Conservation (phyloP, 1,140 invertebrate species). For the Thereuonema tuberculata region DNA sequence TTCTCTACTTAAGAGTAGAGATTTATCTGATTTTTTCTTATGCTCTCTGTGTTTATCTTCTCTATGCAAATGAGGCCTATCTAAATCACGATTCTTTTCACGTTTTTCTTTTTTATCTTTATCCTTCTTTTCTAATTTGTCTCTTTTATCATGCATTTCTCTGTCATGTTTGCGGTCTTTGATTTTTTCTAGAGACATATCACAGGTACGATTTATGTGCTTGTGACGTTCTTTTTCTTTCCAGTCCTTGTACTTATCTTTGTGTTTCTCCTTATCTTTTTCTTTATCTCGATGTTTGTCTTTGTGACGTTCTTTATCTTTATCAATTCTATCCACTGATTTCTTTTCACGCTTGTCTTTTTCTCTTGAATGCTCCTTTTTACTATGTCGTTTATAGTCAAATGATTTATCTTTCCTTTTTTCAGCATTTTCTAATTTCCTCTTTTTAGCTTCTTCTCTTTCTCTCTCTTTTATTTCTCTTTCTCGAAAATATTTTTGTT, state of each 20-base stretch:
- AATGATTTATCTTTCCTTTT: not conserved
- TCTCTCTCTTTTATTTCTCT: conserved; percentile 18
- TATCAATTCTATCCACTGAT: conserved; percentile 5
- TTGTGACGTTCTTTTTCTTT: conserved; percentile 20
- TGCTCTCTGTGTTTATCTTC: conserved; percentile 16
- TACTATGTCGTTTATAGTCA: not conserved
- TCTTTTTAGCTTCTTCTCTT: conserved; percentile 17
- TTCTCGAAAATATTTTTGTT: conserved; percentile 28
- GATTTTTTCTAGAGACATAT: conserved; percentile 20
- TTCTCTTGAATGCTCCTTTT: not conserved
- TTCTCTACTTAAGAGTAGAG: conserved; percentile 11
- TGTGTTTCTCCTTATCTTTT: conserved; percentile 22
- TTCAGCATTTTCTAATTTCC: conserved; percentile 9
- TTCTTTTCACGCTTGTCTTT: conserved; percentile 9
- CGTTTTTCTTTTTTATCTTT: conserved; percentile 12
- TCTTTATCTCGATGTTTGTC: conserved; percentile 1
- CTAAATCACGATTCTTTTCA: conserved; percentile 12
- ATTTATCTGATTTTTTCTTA: conserved; percentile 34
- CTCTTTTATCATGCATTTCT: conserved; percentile 42
- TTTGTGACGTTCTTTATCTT: conserved; percentile 15
- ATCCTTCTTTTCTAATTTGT: conserved; percentile 25
- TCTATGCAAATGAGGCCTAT: conserved; percentile 14
- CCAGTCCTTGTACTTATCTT: too few relatives aligned
- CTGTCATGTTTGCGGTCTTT: conserved; percentile 40
- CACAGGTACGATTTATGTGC: not conserved